phyloP scores from a whole-genome alignment of 92 coral and sea anemone species.

The Heliopora coerulea region DNA sequence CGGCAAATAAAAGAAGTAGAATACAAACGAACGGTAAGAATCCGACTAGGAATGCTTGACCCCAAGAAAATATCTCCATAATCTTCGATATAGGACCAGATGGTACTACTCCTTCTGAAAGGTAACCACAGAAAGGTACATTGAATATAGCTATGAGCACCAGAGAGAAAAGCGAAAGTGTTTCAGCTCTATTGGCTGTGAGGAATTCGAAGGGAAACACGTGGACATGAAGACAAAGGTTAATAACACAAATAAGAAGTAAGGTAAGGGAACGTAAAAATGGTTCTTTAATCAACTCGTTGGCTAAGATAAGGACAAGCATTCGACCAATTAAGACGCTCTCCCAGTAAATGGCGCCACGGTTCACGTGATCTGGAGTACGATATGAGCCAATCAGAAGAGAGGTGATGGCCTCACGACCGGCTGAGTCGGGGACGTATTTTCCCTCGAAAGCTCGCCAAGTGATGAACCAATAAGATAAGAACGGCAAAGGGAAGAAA shows the following conservation, averaged over 20 bases:
- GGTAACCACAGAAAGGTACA: slow-evolving; percentile 13
- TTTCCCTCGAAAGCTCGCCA: not conserved
- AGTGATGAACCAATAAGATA: slow-evolving; percentile 16
- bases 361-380: slow-evolving; percentile 21
- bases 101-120: slow-evolving; percentile 26
- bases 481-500: slow-evolving; percentile 14
- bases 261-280: slow-evolving; percentile 9
- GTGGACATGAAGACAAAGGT: slow-evolving; percentile 13
- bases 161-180: slow-evolving; percentile 3
- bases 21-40: slow-evolving; percentile 10
- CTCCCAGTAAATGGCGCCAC: slow-evolving; percentile 36
- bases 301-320: slow-evolving; percentile 15
- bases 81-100: slow-evolving; percentile 24
- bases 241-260: slow-evolving; percentile 6
- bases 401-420: slow-evolving; percentile 2
- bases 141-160: slow-evolving; percentile 6
- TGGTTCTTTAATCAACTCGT: slow-evolving; percentile 13
- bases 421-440: not conserved
- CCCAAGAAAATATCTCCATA: slow-evolving; percentile 9
- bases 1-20: not conserved
- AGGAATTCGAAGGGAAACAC: not conserved
- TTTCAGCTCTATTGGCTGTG: slow-evolving; percentile 11
- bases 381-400: slow-evolving; percentile 23
- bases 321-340: slow-evolving; percentile 37
- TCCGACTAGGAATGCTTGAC: not conserved